These are phyloP conservation scores for Odontothrips loti DNA, from an alignment of 2,888 invertebrate genomes.

Conservation along the genomic window DNA sequence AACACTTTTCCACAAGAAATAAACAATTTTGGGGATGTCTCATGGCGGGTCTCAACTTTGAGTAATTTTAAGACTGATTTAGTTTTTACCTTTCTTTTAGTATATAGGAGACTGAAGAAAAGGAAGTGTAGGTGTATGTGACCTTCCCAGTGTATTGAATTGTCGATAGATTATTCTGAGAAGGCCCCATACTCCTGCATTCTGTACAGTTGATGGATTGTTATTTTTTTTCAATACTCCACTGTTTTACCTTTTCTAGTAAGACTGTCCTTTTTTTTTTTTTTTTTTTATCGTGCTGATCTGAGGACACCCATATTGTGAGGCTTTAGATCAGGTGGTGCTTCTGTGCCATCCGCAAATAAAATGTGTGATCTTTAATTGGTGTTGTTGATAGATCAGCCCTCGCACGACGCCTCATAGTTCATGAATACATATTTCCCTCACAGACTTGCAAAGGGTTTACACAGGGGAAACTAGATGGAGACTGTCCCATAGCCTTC, in stretches of 20 bases:
- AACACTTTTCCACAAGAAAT: too few relatives aligned
- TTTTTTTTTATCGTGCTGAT: not conserved
- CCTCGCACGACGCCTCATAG: not conserved
- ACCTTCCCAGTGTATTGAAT: not conserved
- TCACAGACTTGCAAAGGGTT: not conserved
- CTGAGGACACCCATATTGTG: not conserved
- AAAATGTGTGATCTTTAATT: not conserved
- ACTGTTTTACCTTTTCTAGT: not conserved
- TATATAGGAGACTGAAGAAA: too few relatives aligned
- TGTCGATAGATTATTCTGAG: not conserved
- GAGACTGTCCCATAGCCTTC: too few relatives aligned
- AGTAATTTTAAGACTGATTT: constrained; percentile 15
- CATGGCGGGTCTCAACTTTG: not conserved
- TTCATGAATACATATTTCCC: not conserved
- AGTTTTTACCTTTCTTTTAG: not conserved
- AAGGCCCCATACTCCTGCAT: not conserved
- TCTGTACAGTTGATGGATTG: constrained; percentile 7
- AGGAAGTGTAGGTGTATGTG: not conserved
- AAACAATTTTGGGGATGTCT: too few relatives aligned
- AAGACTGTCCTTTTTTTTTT: not conserved
- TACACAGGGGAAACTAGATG: not conserved
- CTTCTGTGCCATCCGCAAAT: not conserved
- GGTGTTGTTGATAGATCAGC: not conserved
- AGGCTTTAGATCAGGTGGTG: not conserved
- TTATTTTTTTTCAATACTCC: not conserved